Conservation (phyloP, 2,797 vertebrate species). For the Silurus aristotelis region DNA sequence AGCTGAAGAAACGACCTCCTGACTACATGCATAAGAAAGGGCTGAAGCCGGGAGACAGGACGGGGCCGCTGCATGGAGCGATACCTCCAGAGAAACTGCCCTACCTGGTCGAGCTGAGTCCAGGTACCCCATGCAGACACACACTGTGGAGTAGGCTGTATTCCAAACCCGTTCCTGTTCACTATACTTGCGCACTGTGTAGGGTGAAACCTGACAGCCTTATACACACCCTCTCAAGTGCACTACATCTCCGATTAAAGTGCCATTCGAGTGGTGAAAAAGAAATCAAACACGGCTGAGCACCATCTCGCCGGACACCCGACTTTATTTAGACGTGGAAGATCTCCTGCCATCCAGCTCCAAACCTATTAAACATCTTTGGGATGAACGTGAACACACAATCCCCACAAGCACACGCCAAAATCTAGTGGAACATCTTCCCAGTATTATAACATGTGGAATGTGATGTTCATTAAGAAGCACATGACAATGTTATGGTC, state of each 20-base stretch:
- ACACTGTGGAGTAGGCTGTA: too few relatives aligned
- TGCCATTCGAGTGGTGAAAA: not conserved
- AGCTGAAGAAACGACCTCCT: constrained; percentile 90
- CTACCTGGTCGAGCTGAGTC: constrained; percentile 95
- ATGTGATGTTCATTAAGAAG: too few relatives aligned
- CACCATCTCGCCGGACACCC: too few relatives aligned
- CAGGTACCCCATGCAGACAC: constrained; percentile 77
- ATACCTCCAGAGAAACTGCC: constrained; percentile 92
- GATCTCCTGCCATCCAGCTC: too few relatives aligned
- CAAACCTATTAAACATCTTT: too few relatives aligned
- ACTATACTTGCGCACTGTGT: not conserved
- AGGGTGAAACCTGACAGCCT: not conserved
- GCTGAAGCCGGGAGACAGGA: constrained; percentile 82
- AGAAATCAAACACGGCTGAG: too few relatives aligned
- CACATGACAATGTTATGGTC: too few relatives aligned
- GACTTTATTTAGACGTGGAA: too few relatives aligned
- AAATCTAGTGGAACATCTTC: too few relatives aligned
- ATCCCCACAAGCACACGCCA: too few relatives aligned
- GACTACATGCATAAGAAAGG: constrained; percentile 86
- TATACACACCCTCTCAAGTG: not conserved
- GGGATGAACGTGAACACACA: too few relatives aligned
- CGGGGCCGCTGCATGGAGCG: constrained; percentile 69
- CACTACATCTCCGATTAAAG: not conserved
- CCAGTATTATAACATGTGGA: too few relatives aligned
- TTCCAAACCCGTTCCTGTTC: not conserved